Evolutionary conservation across 2,888 invertebrate genomes (phyloP).

Genomic region (Eristalinus sepulchralis): DNA sequence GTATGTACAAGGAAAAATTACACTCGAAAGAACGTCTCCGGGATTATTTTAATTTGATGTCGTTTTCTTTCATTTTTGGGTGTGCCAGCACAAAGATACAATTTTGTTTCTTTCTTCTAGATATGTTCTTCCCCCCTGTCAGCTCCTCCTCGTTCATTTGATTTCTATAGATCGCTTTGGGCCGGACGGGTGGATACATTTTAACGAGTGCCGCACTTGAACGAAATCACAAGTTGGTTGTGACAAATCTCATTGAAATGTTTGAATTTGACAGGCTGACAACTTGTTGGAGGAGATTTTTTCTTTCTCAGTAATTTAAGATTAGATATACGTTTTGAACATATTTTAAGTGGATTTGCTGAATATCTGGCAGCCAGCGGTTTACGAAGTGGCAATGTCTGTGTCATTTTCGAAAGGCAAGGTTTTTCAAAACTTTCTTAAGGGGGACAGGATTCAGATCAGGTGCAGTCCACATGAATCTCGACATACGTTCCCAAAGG

Average conservation of each 20-base stretch:
- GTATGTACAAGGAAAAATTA: not conserved
- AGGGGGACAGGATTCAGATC: too few relatives aligned
- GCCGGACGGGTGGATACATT: not conserved
- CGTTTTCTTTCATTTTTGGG: slow-evolving; percentile 42
- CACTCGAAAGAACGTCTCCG: slow-evolving; percentile 44
- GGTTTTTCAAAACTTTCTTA: too few relatives aligned
- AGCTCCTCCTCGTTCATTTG: slow-evolving; percentile 1
- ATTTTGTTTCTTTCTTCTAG: slow-evolving; percentile 13
- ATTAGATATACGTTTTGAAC: too few relatives aligned
- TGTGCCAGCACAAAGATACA: slow-evolving; percentile 38
- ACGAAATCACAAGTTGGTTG: not conserved
- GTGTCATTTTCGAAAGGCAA: too few relatives aligned
- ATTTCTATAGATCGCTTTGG: not conserved
- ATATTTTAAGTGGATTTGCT: too few relatives aligned
- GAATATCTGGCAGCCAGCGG: too few relatives aligned
- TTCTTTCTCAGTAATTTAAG: too few relatives aligned
- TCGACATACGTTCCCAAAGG: too few relatives aligned
- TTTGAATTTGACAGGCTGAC: not conserved
- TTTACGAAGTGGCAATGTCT: too few relatives aligned
- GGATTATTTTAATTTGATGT: slow-evolving; percentile 46
- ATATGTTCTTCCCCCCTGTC: not conserved
- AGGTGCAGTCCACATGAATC: too few relatives aligned
- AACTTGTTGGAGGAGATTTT: not conserved
- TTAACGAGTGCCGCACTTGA: not conserved
- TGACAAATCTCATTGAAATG: slow-evolving; percentile 9